phyloP scores from a whole-genome alignment of 92 coral and sea anemone species.

The Actinernus sp. region DNA sequence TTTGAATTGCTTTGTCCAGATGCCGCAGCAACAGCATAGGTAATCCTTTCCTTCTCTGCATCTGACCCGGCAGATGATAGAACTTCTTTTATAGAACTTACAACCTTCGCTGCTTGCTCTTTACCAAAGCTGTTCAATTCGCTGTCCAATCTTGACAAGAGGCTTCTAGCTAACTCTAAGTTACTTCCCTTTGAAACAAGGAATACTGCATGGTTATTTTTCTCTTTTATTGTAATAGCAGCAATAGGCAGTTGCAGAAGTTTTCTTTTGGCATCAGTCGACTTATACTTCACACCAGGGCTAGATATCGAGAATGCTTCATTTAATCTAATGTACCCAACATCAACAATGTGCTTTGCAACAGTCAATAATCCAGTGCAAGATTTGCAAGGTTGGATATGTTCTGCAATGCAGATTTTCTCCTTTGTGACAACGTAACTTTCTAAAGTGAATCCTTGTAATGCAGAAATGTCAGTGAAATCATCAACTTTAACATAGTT shows the following conservation, averaged over 20 bases:
- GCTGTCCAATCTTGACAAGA: constrained; percentile 7
- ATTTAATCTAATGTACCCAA: constrained; percentile 41
- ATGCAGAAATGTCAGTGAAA: constrained; percentile 29
- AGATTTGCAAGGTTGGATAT: constrained; percentile 33
- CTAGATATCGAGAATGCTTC: constrained; percentile 24
- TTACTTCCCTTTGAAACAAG: constrained; percentile 16
- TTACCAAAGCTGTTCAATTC: neutral
- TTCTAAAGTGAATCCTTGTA: constrained; percentile 30
- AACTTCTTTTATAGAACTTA: constrained; percentile 19
- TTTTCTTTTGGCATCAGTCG: constrained; percentile 45
- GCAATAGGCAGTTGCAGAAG: constrained; percentile 60
- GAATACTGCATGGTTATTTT: constrained; percentile 5
- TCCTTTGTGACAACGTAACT: constrained; percentile 27
- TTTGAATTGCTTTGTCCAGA: constrained; percentile 39
- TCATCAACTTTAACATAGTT: constrained; percentile 31
- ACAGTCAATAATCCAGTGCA: constrained; percentile 34
- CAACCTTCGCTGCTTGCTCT: neutral
- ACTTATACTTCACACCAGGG: constrained; percentile 37
- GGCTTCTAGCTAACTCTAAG: constrained; percentile 10
- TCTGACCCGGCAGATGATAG: constrained; percentile 45
- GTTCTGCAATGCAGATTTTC: constrained; percentile 16
- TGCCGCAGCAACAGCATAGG: constrained; percentile 35
- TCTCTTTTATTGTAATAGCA: constrained; percentile 30
- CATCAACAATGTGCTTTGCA: constrained; percentile 40
- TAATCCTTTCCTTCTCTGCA: constrained; percentile 46